Evolutionary conservation across 2,888 invertebrate genomes (phyloP).

Genomic region (Lasioglossum pauxillum): DNA sequence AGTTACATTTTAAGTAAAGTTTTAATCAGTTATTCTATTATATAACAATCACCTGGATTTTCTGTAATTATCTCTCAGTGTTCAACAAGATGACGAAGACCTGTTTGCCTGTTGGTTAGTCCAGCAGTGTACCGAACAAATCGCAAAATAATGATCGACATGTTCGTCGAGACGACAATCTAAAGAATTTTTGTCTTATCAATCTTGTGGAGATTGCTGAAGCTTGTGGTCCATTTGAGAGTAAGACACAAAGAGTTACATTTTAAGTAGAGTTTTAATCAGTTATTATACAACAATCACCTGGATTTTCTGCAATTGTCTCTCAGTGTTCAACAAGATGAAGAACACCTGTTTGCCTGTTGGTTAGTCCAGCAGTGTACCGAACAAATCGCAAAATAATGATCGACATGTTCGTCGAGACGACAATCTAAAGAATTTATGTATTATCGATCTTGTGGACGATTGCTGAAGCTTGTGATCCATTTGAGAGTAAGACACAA

Average conservation of each 20-base stretch:
- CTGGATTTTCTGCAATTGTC: too few species aligned
- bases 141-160: conserved; percentile 11
- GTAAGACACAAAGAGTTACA: too few species aligned
- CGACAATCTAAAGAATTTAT: conserved; percentile 19
- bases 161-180: not conserved
- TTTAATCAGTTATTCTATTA: too few species aligned
- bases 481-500: not conserved
- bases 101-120: not conserved
- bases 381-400: conserved; percentile 29
- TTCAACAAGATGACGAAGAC: too few species aligned
- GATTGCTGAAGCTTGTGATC: not conserved
- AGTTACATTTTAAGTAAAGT: not conserved
- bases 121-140: conserved; percentile 17
- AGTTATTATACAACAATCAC: too few species aligned
- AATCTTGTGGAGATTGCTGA: not conserved
- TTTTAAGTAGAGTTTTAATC: too few species aligned
- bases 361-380: not conserved
- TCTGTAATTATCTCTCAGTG: too few species aligned
- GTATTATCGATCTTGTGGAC: not conserved
- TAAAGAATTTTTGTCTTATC: conserved; percentile 20
- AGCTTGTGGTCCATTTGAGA: too few species aligned
- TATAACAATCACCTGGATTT: too few species aligned
- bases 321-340: too few species aligned
- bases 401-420: not conserved
- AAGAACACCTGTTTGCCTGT: not conserved